These are phyloP conservation scores for Stomorhina lunata DNA, from an alignment of 2,888 invertebrate species.

Conservation along the genomic window DNA sequence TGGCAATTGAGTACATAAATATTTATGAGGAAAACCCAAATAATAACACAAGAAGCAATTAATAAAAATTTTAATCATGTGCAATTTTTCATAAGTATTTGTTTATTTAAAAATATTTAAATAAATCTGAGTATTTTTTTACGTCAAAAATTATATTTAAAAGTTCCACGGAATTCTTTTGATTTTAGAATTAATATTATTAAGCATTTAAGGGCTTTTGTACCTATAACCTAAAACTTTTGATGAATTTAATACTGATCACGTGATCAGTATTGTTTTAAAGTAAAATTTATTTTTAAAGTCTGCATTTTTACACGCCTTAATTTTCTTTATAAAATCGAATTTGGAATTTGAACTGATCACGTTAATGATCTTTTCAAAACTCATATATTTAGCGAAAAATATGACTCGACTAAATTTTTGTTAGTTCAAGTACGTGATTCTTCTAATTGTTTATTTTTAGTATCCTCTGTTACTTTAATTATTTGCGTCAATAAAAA, in stretches of 20 bases:
- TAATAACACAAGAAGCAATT: not conserved
- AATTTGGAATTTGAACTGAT: no score
- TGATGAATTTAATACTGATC: not conserved
- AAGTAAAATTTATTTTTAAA: not conserved
- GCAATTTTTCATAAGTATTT: conserved; percentile 38
- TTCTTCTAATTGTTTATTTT: not conserved
- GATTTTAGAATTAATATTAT: not conserved
- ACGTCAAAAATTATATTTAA: not conserved
- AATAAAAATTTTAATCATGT: conserved; percentile 22
- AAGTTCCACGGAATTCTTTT: not conserved
- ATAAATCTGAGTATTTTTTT: not conserved
- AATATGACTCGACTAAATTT: not conserved
- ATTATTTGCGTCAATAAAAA: not conserved
- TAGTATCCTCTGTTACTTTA: not conserved
- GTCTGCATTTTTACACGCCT: no score
- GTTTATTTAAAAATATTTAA: conserved; percentile 13
- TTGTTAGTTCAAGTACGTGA: not conserved
- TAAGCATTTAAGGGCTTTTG: not conserved
- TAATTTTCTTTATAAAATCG: no score
- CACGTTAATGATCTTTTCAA: no score
- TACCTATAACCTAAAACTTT: not conserved
- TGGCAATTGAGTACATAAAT: no score
- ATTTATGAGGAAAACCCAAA: not conserved
- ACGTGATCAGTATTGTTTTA: not conserved
- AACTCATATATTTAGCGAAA: no score